Base-by-base conservation (phyloP, 2,797 vertebrate species). In the Anas capensis region DNA sequence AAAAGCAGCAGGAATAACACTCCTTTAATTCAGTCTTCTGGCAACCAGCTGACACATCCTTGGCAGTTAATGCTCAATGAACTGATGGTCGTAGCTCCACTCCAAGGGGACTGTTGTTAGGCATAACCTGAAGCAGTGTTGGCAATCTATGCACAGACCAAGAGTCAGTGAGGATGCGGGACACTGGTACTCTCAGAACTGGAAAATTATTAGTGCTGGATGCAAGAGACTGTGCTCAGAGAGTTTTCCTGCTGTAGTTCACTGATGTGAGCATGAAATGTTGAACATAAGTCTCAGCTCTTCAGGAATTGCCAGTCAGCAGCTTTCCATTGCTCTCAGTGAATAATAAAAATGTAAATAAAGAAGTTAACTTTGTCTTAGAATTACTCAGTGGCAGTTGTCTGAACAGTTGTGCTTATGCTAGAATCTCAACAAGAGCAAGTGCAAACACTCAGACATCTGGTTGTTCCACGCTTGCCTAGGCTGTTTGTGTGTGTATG, bases 321-420 rank as follows among this genome's bases (percentile, higher is more conserved):
- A 54, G 54, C 61, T 92, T 88, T 68, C 68, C 40, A 14, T 11
- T 77, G 29, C 64, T 90, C 40, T 82, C 20, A 26, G 34, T 53
- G 73, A 90, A 64, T 7, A 75, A 72, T 54, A 68, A 70, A 88
- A 92, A 79, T 71, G 80, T 86, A 84, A 96, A 93, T 91, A 93
- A 84, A 94, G 83, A 57, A 90, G 48, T n/a, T 68, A 2, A 2
- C 65, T n/a, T 80, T 68, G 21, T 76, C 80, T 92, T 23, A 23
- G 60, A 84, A 21, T 90, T 82, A 70, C 56, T 93, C 18, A 6
- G 81, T 81, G 71, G 24, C 94, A 89, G 81, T 96, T 96, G 94
- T 93, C 88, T 64, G 66, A 94, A 78, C 91, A 97, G 85, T 95
- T 95, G 94, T 90, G 86, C 91, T 93, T 82, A 33, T 57, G 81